Conservation (phyloP, 2,888 invertebrate genomes). For the Ophonus ardosiacus region DNA sequence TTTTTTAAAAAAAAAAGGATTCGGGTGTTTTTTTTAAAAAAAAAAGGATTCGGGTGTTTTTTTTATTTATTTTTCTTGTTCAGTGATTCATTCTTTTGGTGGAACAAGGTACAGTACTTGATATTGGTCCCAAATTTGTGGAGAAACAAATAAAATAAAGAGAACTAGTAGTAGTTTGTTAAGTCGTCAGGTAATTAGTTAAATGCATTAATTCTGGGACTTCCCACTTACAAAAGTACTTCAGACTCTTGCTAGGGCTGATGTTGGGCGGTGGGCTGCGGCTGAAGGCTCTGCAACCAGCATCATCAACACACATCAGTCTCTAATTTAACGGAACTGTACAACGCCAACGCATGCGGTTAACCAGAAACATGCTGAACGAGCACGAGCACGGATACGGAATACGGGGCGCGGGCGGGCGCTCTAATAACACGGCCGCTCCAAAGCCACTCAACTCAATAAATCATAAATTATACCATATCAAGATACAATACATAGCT, state of each 20-base stretch:
- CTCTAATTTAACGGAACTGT: not conserved
- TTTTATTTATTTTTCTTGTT: no score
- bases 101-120: no score
- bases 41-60: no score
- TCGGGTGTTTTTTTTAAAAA: no score
- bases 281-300: constrained; percentile 58
- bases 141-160: constrained; percentile 6
- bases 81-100: no score
- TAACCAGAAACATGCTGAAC: constrained; percentile 43
- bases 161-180: not conserved
- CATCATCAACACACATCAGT: constrained; percentile 39
- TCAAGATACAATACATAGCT: no score
- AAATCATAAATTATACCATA: no score
- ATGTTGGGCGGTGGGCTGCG: not conserved
- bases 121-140: constrained; percentile 33
- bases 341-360: constrained; percentile 46
- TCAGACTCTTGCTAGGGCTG: constrained; percentile 54
- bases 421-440: no score
- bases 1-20: no score
- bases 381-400: constrained; percentile 1
- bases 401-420: no score
- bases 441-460: no score
- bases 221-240: constrained; percentile 60
- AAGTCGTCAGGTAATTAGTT: not conserved
- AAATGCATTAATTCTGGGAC: constrained; percentile 20